These are phyloP conservation scores for Tethya wilhelma DNA, from an alignment of 37 sponge, comb jelly and placozoan species.

Conservation along the genomic window DNA sequence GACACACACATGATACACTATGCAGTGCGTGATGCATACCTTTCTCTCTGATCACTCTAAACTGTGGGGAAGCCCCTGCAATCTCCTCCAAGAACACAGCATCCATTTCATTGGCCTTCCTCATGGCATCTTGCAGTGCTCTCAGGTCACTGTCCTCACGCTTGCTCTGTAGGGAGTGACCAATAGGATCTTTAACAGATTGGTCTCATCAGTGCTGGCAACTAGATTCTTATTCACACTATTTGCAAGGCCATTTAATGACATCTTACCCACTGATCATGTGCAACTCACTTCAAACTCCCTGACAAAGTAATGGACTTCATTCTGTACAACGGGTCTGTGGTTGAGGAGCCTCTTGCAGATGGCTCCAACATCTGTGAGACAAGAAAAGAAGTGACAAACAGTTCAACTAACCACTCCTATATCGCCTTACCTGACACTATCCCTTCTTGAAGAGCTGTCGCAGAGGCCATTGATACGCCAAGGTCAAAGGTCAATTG, in stretches of 20 bases:
- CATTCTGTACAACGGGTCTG: slow-evolving; percentile 67
- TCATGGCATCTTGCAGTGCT: slow-evolving; percentile 45
- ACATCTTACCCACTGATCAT: neutral
- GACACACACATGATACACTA: neutral
- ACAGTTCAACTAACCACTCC: neutral
- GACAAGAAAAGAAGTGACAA: neutral
- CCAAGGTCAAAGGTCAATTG: neutral
- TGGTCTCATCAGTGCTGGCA: no score
- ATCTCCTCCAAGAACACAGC: slow-evolving; percentile 50
- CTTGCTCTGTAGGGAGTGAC: slow-evolving; percentile 20
- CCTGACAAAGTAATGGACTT: slow-evolving; percentile 74
- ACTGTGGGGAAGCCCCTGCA: slow-evolving; percentile 1
- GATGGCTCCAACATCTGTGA: slow-evolving; percentile 60
- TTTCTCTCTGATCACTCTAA: slow-evolving; percentile 7
- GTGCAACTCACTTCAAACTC: slow-evolving; percentile 74
- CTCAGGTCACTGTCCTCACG: slow-evolving; percentile 45
- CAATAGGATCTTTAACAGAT: no score
- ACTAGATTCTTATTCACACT: slow-evolving; percentile 9
- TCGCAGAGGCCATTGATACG: neutral
- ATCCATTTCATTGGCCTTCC: slow-evolving; percentile 55
- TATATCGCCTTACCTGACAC: neutral
- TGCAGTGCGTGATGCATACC: slow-evolving; percentile 5
- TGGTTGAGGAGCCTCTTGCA: slow-evolving; percentile 74
- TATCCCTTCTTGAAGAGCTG: neutral
- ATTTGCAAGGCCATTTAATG: neutral